These are phyloP conservation scores for Metaphire vulgaris DNA, from an alignment of 1,140 invertebrate genomes.

Conservation along the genomic window DNA sequence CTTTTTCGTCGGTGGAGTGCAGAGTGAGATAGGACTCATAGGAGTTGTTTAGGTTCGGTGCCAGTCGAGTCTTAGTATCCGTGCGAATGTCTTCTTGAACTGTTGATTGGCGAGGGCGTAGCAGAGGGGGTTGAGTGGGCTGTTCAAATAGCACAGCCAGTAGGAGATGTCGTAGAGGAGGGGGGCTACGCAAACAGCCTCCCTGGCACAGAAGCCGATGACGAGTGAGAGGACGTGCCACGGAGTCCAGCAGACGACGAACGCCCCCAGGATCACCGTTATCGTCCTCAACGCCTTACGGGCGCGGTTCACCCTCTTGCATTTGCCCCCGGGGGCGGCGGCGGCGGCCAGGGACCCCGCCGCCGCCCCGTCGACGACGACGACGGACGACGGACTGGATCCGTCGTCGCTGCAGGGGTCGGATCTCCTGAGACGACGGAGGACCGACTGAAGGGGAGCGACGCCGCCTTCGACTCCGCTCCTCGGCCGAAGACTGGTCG, in stretches of 20 bases:
- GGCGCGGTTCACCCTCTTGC: slow-evolving; percentile 54
- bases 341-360: neutral
- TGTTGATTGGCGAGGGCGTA: slow-evolving; percentile 98
- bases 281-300: slow-evolving; percentile 96
- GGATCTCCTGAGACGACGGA: neutral
- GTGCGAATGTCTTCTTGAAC: slow-evolving; percentile 91
- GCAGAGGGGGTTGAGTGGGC: slow-evolving; percentile 86
- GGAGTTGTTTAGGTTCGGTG: slow-evolving; percentile 31
- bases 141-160: slow-evolving; percentile 97
- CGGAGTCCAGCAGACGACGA: slow-evolving; percentile 98
- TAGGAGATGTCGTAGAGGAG: slow-evolving; percentile 96
- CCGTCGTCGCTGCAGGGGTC: no score
- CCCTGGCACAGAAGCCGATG: slow-evolving; percentile 82
- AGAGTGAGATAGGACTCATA: no score
- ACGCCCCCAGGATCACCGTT: slow-evolving; percentile 95
- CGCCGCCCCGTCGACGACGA: no score
- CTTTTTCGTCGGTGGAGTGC: no score
- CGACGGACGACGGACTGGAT: no score
- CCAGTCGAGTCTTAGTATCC: slow-evolving; percentile 45
- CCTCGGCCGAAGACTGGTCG: neutral
- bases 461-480: no score
- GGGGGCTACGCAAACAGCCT: slow-evolving; percentile 72
- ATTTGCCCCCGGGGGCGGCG: neutral
- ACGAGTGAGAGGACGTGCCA: slow-evolving; percentile 91
- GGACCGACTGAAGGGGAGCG: neutral